These are phyloP conservation scores for Cataglyphis hispanica DNA, from an alignment of 1,140 invertebrate species.

Conservation along the genomic window DNA sequence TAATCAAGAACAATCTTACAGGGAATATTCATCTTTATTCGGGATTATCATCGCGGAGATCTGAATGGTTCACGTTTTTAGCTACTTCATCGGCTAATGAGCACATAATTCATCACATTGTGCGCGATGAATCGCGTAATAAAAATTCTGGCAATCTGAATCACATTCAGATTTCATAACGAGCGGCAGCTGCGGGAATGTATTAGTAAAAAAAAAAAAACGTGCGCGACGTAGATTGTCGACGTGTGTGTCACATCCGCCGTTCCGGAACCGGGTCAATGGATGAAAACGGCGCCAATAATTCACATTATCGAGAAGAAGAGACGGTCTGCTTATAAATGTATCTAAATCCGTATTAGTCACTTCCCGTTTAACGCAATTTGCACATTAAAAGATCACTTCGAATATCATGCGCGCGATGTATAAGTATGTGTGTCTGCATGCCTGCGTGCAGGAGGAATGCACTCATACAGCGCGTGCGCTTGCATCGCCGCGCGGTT, in stretches of 20 bases:
- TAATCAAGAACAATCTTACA: background rate
- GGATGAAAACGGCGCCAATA: conserved; percentile 64
- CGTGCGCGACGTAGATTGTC: conserved; percentile 28
- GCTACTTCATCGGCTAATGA: conserved; percentile 12
- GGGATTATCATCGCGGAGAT: conserved; percentile 6
- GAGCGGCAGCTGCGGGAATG: background rate
- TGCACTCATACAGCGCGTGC: conserved; percentile 20
- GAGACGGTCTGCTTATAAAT: conserved; percentile 60
- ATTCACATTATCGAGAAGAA: conserved; percentile 57
- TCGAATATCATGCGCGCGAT: conserved; percentile 36
- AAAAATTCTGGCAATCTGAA: conserved; percentile 17
- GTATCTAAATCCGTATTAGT: conserved; percentile 66
- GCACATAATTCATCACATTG: conserved; percentile 24
- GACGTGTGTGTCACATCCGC: conserved; percentile 50
- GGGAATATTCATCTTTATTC: conserved; percentile 35
- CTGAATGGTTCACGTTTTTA: conserved; percentile 32
- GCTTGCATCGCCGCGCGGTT: conserved; percentile 30
- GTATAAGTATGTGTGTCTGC: background rate
- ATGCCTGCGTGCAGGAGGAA: conserved; percentile 9
- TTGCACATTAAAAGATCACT: conserved; percentile 69
- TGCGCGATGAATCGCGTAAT: conserved; percentile 27
- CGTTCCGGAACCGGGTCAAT: conserved; percentile 57
- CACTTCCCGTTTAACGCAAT: conserved; percentile 38
- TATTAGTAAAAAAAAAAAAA: conserved; percentile 6
- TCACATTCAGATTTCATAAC: conserved; percentile 45